These are phyloP conservation scores for Simalia tracyae DNA, from an alignment of 2,797 vertebrate genomes.

Conservation along the genomic window DNA sequence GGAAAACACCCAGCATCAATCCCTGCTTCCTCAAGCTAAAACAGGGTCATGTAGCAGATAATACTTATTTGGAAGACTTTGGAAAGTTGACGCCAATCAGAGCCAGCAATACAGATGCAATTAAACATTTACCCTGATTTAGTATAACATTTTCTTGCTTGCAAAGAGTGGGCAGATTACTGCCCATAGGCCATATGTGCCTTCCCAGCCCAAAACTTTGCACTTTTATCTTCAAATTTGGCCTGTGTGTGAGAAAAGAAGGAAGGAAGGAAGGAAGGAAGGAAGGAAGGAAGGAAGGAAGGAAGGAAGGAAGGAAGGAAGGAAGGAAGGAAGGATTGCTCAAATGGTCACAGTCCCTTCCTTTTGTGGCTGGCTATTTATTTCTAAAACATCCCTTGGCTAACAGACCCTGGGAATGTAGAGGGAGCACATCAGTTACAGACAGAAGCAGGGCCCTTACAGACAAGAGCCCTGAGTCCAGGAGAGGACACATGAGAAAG, in stretches of 20 bases:
- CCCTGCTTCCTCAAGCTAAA: neutral
- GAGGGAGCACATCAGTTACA: neutral
- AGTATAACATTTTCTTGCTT: neutral
- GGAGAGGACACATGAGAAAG: neutral
- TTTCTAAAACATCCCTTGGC: neutral
- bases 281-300: neutral
- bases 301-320: no score
- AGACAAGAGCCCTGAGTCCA: neutral
- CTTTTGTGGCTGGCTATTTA: neutral
- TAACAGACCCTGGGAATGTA: neutral
- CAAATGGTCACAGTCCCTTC: neutral
- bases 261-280: no score
- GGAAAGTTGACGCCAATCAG: neutral
- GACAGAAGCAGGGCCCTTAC: neutral
- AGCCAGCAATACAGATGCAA: neutral
- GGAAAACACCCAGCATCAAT: neutral
- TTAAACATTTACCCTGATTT: neutral
- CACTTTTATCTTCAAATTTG: neutral
- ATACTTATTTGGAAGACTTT: neutral
- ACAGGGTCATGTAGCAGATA: neutral
- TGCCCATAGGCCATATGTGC: neutral
- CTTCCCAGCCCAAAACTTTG: neutral
- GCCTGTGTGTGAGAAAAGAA: neutral
- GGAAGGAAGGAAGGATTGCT: neutral
- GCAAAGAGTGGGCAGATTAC: neutral